phyloP scores from a whole-genome alignment of 2,888 invertebrate genomes.

The Chorisops tibialis region DNA sequence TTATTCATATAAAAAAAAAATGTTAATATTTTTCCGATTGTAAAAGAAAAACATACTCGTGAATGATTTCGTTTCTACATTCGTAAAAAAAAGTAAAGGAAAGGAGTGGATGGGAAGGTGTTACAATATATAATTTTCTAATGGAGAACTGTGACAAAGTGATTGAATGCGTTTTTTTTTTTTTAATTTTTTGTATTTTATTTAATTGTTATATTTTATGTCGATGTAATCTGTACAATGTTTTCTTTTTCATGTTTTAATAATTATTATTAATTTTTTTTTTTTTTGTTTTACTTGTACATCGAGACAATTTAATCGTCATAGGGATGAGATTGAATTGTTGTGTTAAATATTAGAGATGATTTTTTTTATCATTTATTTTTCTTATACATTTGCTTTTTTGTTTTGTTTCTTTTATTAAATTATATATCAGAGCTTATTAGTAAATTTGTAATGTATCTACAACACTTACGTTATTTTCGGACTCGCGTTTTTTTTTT shows the following conservation, averaged over 20 bases:
- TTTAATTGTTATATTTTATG: neutral
- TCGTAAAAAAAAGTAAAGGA: no score
- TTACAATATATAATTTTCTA: no score
- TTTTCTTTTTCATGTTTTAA: neutral
- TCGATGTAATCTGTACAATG: conserved; percentile 3
- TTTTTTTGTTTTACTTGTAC: neutral
- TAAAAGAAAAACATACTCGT: no score
- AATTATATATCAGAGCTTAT: conserved; percentile 1
- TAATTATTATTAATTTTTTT: neutral
- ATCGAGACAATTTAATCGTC: neutral
- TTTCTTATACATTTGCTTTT: neutral
- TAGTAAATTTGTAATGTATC: conserved; percentile 10
- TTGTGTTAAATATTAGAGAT: neutral
- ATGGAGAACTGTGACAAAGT: no score
- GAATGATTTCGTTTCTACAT: no score
- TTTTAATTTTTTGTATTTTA: no score
- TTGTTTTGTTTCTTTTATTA: neutral
- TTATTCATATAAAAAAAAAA: no score
- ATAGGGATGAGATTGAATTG: neutral
- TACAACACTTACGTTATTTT: conserved; percentile 6
- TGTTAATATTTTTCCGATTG: no score
- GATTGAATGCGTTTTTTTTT: no score
- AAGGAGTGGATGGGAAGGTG: no score
- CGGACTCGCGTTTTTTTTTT: neutral
- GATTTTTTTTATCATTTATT: neutral